Evolutionary conservation across 2,888 invertebrate genomes (phyloP).

Genomic region (Stenichneumon culpator): DNA sequence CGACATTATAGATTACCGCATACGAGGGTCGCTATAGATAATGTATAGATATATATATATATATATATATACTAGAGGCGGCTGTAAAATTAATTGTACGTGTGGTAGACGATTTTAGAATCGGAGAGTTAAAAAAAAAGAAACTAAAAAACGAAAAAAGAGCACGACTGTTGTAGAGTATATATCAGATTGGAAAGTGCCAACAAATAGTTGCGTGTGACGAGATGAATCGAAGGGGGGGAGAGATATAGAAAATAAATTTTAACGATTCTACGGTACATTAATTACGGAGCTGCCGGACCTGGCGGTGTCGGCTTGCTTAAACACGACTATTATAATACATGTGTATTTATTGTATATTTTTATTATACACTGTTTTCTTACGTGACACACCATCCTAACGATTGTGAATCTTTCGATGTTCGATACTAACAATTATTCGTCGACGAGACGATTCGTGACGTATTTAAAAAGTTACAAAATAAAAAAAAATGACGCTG

Average conservation of each 20-base stretch:
- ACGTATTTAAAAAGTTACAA: not conserved
- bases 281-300: conserved; percentile 39
- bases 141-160: conserved; percentile 9
- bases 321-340: conserved; percentile 56
- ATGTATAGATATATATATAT: conserved; percentile 26
- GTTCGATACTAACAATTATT: not conserved
- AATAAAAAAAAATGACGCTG: not conserved
- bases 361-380: conserved; percentile 61
- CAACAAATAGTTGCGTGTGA: conserved; percentile 47
- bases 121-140: conserved; percentile 26
- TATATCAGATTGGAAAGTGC: conserved; percentile 41
- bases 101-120: conserved; percentile 31
- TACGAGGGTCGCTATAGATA: conserved; percentile 44
- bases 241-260: conserved; percentile 27
- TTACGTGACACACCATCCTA: conserved; percentile 47
- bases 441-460: not conserved
- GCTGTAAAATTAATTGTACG: conserved; percentile 42
- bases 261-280: conserved; percentile 42
- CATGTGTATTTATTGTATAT: conserved; percentile 65
- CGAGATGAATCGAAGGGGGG: conserved; percentile 2
- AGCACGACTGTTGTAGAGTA: conserved; percentile 40
- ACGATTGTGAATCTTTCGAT: conserved; percentile 34
- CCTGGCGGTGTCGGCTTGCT: conserved; percentile 49
- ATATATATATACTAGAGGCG: conserved; percentile 36
- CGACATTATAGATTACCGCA: conserved; percentile 27